Percentiles rank a stretch among this genome's conserved stretches.
These are phyloP conservation scores for Elysia crispata DNA, from an alignment of 2,888 invertebrate species.

Conservation along the genomic window DNA sequence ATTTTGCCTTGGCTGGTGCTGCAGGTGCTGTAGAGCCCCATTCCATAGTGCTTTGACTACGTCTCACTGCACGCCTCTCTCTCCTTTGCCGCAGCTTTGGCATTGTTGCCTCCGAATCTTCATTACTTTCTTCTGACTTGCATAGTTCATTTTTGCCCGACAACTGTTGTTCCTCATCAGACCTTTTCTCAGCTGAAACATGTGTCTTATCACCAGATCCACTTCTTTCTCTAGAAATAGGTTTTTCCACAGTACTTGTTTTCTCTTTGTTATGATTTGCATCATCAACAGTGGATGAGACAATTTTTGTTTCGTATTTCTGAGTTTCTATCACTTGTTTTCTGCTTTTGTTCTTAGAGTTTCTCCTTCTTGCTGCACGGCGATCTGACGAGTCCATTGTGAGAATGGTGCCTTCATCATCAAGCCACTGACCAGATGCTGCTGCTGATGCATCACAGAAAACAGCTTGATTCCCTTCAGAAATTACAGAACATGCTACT, in stretches of 20 bases:
- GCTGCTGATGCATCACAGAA: background rate
- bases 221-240: background rate
- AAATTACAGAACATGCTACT: background rate
- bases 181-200: background rate
- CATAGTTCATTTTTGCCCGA: too few relatives aligned
- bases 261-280: conserved; percentile 38
- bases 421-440: too few relatives aligned
- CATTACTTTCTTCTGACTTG: conserved; percentile 33
- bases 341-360: background rate
- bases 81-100: conserved; percentile 54
- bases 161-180: too few relatives aligned
- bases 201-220: background rate
- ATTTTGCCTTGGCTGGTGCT: background rate
- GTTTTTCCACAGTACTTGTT: conserved; percentile 46
- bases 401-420: background rate
- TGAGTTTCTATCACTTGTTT: background rate
- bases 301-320: background rate
- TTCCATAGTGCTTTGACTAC: conserved; percentile 66
- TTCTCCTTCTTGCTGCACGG: background rate
- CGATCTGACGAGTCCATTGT: conserved; percentile 11
- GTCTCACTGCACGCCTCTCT: conserved; percentile 63
- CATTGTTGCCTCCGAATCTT: conserved; percentile 64
- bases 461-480: conserved; percentile 2
- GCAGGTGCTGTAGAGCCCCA: conserved; percentile 31
- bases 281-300: background rate